These are phyloP conservation scores for Apocrypta bakeri DNA, from an alignment of 1,140 invertebrate species.

Conservation along the genomic window DNA sequence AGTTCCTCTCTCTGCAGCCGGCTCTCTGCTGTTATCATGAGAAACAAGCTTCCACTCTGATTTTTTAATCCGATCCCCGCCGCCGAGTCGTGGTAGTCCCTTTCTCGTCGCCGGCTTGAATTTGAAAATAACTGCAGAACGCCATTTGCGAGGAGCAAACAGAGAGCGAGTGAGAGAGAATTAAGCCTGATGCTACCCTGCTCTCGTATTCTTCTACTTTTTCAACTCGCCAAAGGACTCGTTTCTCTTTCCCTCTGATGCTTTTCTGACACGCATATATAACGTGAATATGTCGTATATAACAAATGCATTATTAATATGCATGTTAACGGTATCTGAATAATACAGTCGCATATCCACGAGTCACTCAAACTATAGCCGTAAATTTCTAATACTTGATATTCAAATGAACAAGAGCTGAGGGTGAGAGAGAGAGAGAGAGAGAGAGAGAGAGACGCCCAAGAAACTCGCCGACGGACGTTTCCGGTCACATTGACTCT, in stretches of 20 bases:
- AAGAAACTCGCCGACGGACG: not conserved
- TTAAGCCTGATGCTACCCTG: slow-evolving; percentile 57
- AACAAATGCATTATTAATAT: not conserved
- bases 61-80: slow-evolving; percentile 74
- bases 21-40: slow-evolving; percentile 72
- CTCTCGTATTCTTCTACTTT: slow-evolving; percentile 47
- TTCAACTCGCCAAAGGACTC: slow-evolving; percentile 44
- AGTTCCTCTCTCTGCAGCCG: slow-evolving; percentile 65
- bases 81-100: slow-evolving; percentile 53
- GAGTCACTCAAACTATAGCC: not conserved
- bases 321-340: too few species aligned
- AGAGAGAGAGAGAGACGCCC: not conserved
- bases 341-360: not conserved
- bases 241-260: not conserved
- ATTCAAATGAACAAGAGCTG: slow-evolving; percentile 4
- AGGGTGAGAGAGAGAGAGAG: too few species aligned
- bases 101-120: slow-evolving; percentile 63
- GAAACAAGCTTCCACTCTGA: slow-evolving; percentile 76
- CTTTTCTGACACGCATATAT: not conserved
- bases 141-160: slow-evolving; percentile 74
- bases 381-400: slow-evolving; percentile 2
- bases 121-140: slow-evolving; percentile 76
- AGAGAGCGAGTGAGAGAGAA: slow-evolving; percentile 35
- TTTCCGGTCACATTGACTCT: slow-evolving; percentile 15
- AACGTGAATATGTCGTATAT: not conserved